Conservation (phyloP, 2,797 vertebrate species). For the Prionace glauca region DNA sequence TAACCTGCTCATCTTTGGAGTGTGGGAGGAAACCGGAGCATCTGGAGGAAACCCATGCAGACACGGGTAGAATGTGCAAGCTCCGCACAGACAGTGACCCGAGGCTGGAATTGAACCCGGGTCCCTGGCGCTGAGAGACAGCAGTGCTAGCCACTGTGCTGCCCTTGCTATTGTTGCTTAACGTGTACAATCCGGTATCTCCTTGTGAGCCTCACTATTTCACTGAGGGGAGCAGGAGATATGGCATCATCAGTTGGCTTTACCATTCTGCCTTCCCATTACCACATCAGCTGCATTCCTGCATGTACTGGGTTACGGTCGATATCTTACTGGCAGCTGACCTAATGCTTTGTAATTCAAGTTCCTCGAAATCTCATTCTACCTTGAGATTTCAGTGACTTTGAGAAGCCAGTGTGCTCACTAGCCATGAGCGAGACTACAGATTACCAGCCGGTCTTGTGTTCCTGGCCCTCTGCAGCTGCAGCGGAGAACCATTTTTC, state of each 20-base stretch:
- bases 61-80: too few relatives aligned
- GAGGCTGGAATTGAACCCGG: too few relatives aligned
- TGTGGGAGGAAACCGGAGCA: too few relatives aligned
- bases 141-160: too few relatives aligned
- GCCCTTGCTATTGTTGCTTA: neutral
- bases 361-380: neutral
- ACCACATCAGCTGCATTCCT: neutral
- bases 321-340: conserved; percentile 20
- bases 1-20: too few relatives aligned
- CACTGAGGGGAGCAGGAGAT: neutral
- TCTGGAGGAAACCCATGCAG: too few relatives aligned
- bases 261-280: neutral
- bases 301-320: neutral
- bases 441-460: neutral
- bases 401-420: neutral
- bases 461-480: neutral
- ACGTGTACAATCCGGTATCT: neutral
- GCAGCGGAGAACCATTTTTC: neutral
- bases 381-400: conserved; percentile 7
- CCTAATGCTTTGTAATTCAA: neutral
- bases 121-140: too few relatives aligned
- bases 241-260: neutral
- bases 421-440: neutral
- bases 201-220: neutral
- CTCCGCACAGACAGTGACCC: too few relatives aligned